phyloP scores from a whole-genome alignment of 2,888 invertebrate species.

The Xanthia togata region DNA sequence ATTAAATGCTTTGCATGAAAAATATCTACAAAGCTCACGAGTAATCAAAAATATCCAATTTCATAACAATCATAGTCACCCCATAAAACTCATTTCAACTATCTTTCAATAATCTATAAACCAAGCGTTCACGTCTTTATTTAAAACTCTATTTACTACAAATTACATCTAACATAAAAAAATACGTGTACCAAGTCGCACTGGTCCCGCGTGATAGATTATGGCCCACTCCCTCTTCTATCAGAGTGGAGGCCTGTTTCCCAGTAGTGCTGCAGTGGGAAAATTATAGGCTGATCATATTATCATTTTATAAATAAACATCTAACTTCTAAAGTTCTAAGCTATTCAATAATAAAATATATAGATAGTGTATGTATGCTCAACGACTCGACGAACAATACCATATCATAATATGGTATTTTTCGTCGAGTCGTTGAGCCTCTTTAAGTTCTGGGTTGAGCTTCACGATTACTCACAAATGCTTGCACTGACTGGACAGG shows the following conservation, averaged over 20 bases:
- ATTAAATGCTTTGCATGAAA: background rate
- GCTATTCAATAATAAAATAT: background rate
- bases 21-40: background rate
- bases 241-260: background rate
- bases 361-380: background rate
- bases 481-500: too few species aligned
- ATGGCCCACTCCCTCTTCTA: background rate
- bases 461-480: too few species aligned
- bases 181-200: background rate
- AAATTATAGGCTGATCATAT: too few species aligned
- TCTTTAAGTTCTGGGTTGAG: too few species aligned
- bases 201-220: background rate
- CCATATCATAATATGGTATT: too few species aligned
- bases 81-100: background rate
- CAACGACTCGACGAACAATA: too few species aligned
- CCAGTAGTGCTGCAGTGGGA: background rate
- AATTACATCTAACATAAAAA: constrained; percentile 14
- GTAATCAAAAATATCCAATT: background rate
- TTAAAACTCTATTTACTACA: constrained; percentile 13
- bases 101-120: constrained; percentile 21
- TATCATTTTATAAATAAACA: too few species aligned
- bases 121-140: background rate
- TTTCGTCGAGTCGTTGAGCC: too few species aligned
- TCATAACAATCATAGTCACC: constrained; percentile 7
- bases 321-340: background rate